Evolutionary conservation across 2,888 invertebrate species (phyloP), one percentile per base, ranked within the genome.

Genomic region (Eristalinus aeneus): DNA sequence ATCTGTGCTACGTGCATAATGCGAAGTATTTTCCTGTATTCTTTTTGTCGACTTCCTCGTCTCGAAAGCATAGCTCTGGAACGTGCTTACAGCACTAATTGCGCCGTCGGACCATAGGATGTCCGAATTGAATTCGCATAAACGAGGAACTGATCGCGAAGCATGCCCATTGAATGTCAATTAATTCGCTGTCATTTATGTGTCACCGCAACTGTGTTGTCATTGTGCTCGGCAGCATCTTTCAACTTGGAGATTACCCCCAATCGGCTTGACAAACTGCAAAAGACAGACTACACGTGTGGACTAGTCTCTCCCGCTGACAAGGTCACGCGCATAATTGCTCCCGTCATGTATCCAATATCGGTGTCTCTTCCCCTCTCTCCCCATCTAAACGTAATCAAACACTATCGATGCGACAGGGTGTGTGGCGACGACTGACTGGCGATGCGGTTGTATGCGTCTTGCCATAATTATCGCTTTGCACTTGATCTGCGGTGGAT

Each of bases 261-360:
- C 56, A 56, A 56, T 23, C 23, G 56, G 11, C 22, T 22, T 54
- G 9, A 20, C 54, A 27, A 2, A 27, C 27, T 27, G 5, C 20
- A 2, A 20, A 16, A 46, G 1, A 46, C 23, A 3, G 27, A 27
- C 3, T 23, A 56, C 20, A 56, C 56, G 56, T 56, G 56, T 56
- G 56, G 39, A n/a, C 11, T 46, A 56, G 20, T 22, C 56, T 22
- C 56, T 23, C 56, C 16, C 53, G 16, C 53, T 23, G 56, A 56
- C 56, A 56, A 56, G 56, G 56, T 56, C 56, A 56, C 12, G 11
- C 22, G 22, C 56, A 56, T 56, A 56, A 56, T 56, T 56, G 56
- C 22, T 56, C 39, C 12, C 11, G 23, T 27, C 56, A 23, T 12
- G 22, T 56, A 11, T 56, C 23, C 12, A 12, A 39, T 39, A 56